Percentiles rank a stretch among this genome's conserved stretches.
phyloP scores from a whole-genome alignment of 2,797 vertebrate species.

The Takifugu rubripes region DNA sequence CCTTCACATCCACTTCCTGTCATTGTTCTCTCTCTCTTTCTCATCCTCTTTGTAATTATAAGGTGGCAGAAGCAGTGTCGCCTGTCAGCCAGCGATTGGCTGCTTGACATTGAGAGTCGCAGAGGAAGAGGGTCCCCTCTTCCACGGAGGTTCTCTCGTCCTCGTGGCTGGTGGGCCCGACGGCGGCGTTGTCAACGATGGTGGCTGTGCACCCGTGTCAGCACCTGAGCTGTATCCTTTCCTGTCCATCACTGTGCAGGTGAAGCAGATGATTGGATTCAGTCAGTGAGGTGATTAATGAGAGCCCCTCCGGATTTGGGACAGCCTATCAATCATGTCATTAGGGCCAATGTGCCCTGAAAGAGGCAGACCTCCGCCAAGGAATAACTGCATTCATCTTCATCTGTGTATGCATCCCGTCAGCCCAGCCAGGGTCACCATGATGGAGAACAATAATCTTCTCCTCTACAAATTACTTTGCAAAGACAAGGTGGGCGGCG shows the following conservation, averaged over 20 bases:
- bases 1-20: conserved; percentile 72
- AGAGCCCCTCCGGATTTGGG: conserved; percentile 97
- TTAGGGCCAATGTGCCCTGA: conserved; percentile 99
- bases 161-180: conserved; percentile 51
- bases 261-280: conserved; percentile 99
- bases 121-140: conserved; percentile 63
- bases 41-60: conserved; percentile 73
- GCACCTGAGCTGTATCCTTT: conserved; percentile 91
- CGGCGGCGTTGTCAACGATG: conserved; percentile 58
- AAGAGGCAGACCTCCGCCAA: conserved; percentile 98
- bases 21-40: conserved; percentile 66
- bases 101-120: conserved; percentile 86
- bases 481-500: conserved; percentile 83
- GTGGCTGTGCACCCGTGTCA: conserved; percentile 84
- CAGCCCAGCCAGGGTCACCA: conserved; percentile 99
- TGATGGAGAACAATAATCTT: conserved; percentile 99
- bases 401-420: conserved; percentile 99
- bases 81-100: conserved; percentile 80
- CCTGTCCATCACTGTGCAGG: conserved; percentile 97
- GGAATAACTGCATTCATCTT: conserved; percentile 99
- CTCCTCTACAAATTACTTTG: conserved; percentile 99
- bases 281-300: conserved; percentile 99
- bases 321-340: conserved; percentile 99
- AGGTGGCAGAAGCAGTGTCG: conserved; percentile 74
- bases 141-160: conserved; percentile 58